These are phyloP conservation scores for Cephus pygmeus DNA, from an alignment of 2,888 invertebrate species.

Conservation along the genomic window DNA sequence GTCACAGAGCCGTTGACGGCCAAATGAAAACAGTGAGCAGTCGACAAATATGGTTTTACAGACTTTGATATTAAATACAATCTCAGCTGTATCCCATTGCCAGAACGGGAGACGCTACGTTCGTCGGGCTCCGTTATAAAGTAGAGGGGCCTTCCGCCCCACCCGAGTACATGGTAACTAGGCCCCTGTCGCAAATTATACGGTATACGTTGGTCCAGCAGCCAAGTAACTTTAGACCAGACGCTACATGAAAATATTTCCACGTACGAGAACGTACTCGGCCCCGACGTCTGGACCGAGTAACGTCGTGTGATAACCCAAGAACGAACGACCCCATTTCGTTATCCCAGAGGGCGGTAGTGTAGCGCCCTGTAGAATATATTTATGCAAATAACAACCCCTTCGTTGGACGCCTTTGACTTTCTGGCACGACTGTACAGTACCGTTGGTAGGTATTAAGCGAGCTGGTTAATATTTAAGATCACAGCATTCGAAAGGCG, in stretches of 20 bases:
- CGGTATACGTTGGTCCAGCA: background rate
- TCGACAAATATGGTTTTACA: background rate
- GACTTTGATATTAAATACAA: background rate
- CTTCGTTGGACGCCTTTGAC: conserved; percentile 15
- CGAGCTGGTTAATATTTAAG: conserved; percentile 49
- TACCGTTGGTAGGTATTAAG: conserved; percentile 43
- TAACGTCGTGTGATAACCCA: conserved; percentile 9
- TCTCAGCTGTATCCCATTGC: background rate
- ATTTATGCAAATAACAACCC: conserved; percentile 34
- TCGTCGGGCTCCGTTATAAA: background rate
- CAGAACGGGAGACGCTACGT: background rate
- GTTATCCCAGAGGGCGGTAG: conserved; percentile 4
- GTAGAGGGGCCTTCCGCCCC: background rate
- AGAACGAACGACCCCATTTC: conserved; percentile 15
- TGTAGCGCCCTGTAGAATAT: conserved; percentile 27
- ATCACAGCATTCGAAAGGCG: conserved; percentile 12
- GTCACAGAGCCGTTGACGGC: background rate
- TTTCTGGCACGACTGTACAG: conserved; percentile 6
- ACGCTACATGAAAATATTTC: background rate
- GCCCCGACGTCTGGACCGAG: background rate
- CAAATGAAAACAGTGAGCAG: background rate
- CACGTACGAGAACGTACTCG: background rate
- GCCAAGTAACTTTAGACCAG: background rate
- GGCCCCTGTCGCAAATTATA: background rate
- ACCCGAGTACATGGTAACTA: background rate